These are phyloP conservation scores for Amaurobius ferox DNA, from an alignment of 2,888 invertebrate species.

Conservation along the genomic window DNA sequence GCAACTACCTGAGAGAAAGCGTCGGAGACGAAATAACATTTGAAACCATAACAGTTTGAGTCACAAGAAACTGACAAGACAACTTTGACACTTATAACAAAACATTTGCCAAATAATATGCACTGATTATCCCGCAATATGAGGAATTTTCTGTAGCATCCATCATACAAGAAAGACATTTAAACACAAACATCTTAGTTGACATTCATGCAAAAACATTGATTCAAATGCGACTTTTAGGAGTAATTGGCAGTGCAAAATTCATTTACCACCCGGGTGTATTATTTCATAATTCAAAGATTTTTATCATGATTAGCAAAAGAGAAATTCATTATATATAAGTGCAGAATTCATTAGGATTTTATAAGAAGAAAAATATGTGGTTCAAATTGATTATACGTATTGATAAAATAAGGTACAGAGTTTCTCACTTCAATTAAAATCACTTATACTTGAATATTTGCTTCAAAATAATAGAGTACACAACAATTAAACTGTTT, in stretches of 20 bases:
- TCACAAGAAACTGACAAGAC: slow-evolving; percentile 33
- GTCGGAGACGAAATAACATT: slow-evolving; percentile 39
- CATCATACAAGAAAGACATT: slow-evolving; percentile 7
- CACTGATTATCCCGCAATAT: slow-evolving; percentile 25
- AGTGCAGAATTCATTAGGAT: too few species aligned
- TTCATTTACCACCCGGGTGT: slow-evolving; percentile 6
- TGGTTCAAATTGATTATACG: too few species aligned
- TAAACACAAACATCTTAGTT: slow-evolving; percentile 10
- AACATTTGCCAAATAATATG: slow-evolving; percentile 12
- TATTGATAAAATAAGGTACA: too few species aligned
- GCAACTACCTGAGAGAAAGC: slow-evolving; percentile 59
- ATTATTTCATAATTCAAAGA: not conserved
- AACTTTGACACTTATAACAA: slow-evolving; percentile 39
- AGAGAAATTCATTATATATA: too few species aligned
- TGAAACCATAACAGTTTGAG: slow-evolving; percentile 22
- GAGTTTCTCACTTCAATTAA: too few species aligned
- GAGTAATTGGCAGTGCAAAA: slow-evolving; percentile 31
- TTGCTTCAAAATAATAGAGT: not conserved
- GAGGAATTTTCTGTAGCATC: slow-evolving; percentile 19
- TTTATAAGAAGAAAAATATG: too few species aligned
- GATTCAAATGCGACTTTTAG: slow-evolving; percentile 16
- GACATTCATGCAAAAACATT: slow-evolving; percentile 27
- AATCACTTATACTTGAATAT: too few species aligned
- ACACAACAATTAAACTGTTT: not conserved
- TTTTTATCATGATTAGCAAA: too few species aligned